A percentile compares a stretch with the other conserved stretches of the same genome.
These are phyloP conservation scores for Brachionus calyciflorus DNA, from an alignment of 1,140 invertebrate species.

Conservation along the genomic window DNA sequence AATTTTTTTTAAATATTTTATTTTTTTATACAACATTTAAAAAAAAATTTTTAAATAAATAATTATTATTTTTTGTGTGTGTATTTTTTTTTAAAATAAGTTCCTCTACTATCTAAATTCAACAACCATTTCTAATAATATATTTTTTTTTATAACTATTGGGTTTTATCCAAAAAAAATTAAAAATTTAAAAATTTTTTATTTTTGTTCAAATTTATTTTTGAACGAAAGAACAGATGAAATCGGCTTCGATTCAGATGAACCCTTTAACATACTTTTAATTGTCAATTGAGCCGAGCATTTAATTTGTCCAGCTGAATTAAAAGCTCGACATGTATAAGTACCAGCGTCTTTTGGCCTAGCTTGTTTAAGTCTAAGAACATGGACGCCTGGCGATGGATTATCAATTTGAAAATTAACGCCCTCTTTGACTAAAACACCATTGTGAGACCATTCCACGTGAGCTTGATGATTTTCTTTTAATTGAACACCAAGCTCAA, in stretches of 20 bases:
- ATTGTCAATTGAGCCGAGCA: conserved; percentile 73
- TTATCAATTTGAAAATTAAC: conserved; percentile 8
- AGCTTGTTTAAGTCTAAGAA: conserved; percentile 26
- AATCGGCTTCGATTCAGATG: conserved; percentile 40
- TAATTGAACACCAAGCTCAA: conserved; percentile 12
- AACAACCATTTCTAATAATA: conserved; percentile 36
- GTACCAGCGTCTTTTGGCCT: conserved; percentile 72
- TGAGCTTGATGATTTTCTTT: conserved; percentile 12
- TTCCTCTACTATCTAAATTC: no score
- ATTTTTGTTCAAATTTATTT: conserved; percentile 44
- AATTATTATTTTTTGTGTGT: no score
- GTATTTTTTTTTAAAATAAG: no score
- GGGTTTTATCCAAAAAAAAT: background rate
- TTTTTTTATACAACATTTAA: conserved; percentile 16
- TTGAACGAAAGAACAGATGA: conserved; percentile 31
- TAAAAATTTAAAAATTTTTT: background rate
- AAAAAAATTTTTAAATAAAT: conserved; percentile 17
- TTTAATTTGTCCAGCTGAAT: conserved; percentile 81
- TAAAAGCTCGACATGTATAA: conserved; percentile 88
- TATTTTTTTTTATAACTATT: conserved; percentile 4
- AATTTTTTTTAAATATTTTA: background rate
- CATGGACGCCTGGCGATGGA: background rate
- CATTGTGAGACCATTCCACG: conserved; percentile 25
- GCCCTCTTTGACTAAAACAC: conserved; percentile 25
- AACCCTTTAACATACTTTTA: conserved; percentile 64